These are phyloP conservation scores for Struthio camelus DNA, from an alignment of 2,113 vertebrate species.

Conservation along the genomic window DNA sequence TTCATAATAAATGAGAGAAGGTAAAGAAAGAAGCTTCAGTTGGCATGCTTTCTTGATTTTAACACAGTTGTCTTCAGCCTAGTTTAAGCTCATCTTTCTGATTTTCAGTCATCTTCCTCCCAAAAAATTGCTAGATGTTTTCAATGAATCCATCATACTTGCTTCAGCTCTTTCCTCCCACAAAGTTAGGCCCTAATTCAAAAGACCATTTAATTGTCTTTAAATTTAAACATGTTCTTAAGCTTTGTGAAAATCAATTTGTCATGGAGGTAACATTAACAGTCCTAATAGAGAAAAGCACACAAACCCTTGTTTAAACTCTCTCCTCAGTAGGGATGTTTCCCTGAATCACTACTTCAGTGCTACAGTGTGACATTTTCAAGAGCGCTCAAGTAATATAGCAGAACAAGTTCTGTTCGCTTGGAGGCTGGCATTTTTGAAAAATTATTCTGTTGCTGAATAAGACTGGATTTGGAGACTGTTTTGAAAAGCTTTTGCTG, in stretches of 20 bases:
- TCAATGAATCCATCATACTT: background rate
- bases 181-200: background rate
- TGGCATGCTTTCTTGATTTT: background rate
- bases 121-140: background rate
- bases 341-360: background rate
- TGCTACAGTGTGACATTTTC: background rate
- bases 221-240: background rate
- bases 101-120: background rate
- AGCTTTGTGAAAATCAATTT: background rate
- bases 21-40: background rate
- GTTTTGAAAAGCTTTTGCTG: constrained; percentile 34
- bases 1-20: background rate
- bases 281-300: background rate
- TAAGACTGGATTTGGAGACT: background rate
- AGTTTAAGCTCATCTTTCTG: background rate
- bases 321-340: background rate
- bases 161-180: background rate
- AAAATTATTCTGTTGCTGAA: background rate
- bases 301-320: background rate
- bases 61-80: background rate
- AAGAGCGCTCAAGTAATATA: background rate
- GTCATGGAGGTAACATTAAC: background rate
- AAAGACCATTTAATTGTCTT: background rate
- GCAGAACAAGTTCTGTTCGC: background rate
- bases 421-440: background rate